Percentiles rank a stretch among this genome's conserved stretches.
Evolutionary conservation across 2,888 invertebrate species (phyloP).

Genomic region (Dicyrtoma fusca): DNA sequence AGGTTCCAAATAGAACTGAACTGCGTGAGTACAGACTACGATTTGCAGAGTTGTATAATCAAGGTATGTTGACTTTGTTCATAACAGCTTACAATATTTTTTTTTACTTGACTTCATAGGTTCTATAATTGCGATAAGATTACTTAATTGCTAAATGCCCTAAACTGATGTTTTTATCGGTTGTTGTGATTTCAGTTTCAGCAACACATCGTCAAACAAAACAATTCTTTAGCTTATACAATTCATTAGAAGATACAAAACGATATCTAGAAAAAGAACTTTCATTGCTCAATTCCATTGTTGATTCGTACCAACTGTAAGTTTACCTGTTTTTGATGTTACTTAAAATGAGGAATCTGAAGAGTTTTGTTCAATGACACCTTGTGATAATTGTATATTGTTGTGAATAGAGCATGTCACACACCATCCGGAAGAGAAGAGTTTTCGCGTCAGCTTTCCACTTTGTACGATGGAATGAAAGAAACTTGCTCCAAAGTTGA

Average conservation of each 20-base stretch:
- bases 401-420: constrained; percentile 40
- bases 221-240: constrained; percentile 94
- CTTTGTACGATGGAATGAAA: constrained; percentile 51
- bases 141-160: no score
- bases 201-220: constrained; percentile 96
- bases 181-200: constrained; percentile 70
- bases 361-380: no score
- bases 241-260: constrained; percentile 92
- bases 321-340: no score
- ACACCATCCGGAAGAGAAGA: constrained; percentile 51
- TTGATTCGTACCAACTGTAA: constrained; percentile 84
- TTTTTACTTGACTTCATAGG: not conserved
- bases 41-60: constrained; percentile 94
- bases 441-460: constrained; percentile 50
- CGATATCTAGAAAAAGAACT: constrained; percentile 90
- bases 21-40: constrained; percentile 92
- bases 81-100: not conserved
- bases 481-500: constrained; percentile 53
- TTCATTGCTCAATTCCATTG: constrained; percentile 81
- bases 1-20: constrained; percentile 90
- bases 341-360: no score
- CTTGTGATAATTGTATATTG: no score
- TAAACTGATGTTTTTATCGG: no score
- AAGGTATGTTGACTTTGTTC: constrained; percentile 65
- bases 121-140: no score